Conservation (phyloP, 2,113 vertebrate species). For the Percopsis transmontana region DNA sequence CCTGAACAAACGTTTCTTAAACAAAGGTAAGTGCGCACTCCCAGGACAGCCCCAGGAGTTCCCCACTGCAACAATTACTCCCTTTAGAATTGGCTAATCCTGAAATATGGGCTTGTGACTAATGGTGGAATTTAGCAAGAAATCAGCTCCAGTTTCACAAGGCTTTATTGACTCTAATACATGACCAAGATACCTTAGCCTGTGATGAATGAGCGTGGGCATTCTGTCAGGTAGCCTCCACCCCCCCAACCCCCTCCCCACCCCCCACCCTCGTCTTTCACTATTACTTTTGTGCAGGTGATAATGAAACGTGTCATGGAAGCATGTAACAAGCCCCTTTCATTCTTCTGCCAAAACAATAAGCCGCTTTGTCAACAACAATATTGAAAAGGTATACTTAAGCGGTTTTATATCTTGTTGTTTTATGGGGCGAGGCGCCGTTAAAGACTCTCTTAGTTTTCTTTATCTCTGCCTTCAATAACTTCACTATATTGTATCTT, state of each 20-base stretch:
- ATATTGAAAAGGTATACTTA: slow-evolving; percentile 55
- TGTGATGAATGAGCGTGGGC: slow-evolving; percentile 90
- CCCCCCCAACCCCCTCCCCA: neutral
- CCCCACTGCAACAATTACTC: slow-evolving; percentile 63
- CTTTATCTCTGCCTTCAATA: slow-evolving; percentile 25
- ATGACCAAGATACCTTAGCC: slow-evolving; percentile 84
- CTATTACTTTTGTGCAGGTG: slow-evolving; percentile 82
- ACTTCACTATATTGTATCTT: slow-evolving; percentile 46
- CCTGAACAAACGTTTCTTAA: slow-evolving; percentile 64
- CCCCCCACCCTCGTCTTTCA: slow-evolving; percentile 74
- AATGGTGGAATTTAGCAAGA: slow-evolving; percentile 99
- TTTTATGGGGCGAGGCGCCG: slow-evolving; percentile 54
- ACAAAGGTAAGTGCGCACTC: slow-evolving; percentile 43
- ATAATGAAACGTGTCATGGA: slow-evolving; percentile 85
- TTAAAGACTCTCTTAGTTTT: slow-evolving; percentile 16
- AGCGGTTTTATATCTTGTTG: slow-evolving; percentile 63
- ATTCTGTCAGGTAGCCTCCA: slow-evolving; percentile 67
- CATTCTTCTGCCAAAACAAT: slow-evolving; percentile 72
- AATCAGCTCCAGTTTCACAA: slow-evolving; percentile 96
- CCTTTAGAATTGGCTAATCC: slow-evolving; percentile 73
- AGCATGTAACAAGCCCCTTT: slow-evolving; percentile 80
- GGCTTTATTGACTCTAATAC: slow-evolving; percentile 85
- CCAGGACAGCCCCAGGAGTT: slow-evolving; percentile 31
- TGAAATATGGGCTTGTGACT: slow-evolving; percentile 90
- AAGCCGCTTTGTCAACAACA: slow-evolving; percentile 71